Evolutionary conservation across 1,140 invertebrate species (phyloP), one percentile per base, ranked within the genome.

Genomic region (Pseudomyrmex dendroicus): DNA sequence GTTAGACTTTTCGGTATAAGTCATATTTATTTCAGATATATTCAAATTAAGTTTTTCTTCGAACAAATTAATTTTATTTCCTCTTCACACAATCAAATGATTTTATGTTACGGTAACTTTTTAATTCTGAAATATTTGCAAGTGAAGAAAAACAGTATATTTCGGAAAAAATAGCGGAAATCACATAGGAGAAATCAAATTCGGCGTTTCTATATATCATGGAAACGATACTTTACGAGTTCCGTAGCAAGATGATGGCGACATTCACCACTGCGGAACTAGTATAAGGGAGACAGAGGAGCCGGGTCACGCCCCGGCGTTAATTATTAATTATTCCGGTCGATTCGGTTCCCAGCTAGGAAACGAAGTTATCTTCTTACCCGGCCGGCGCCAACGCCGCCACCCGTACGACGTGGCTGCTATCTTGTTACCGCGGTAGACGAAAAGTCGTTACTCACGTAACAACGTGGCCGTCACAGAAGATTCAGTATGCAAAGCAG

Each of bases 311-410:
- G 76, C 76, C 82, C 73, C 22, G 62, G 62, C 72, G 82, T 76
- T 83, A 83, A 83, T 83, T 83, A 83, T 83, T 83, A 83, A 83
- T 83, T 83, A 83, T 83, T 83, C 70, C 82, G 82, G 82, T 76
- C 82, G 82, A 83, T 83, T 83, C 82, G 73, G 82, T 76, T 63
- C 73, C 46, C 73, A 46, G 62, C 70, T 76, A 76, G 82, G 52
- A 83, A 83, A 83, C 82, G 62, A 83, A 83, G 82, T 83, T 83
- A 83, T 76, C 73, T 76, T 83, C 82, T 66, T 80, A 80, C 76
- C 20, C 76, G 74, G 62, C 13, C 74, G 66, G 76, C 76, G 76
- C 76, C 76, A 80, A 80, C 66, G 66, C 46, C 76, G 15, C 44
- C 52, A 22, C 22, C 66, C 25, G 35, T 35, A 35, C 57, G 9